Evolutionary conservation across 1,140 invertebrate genomes (phyloP).

Genomic region (Psix sp.): DNA sequence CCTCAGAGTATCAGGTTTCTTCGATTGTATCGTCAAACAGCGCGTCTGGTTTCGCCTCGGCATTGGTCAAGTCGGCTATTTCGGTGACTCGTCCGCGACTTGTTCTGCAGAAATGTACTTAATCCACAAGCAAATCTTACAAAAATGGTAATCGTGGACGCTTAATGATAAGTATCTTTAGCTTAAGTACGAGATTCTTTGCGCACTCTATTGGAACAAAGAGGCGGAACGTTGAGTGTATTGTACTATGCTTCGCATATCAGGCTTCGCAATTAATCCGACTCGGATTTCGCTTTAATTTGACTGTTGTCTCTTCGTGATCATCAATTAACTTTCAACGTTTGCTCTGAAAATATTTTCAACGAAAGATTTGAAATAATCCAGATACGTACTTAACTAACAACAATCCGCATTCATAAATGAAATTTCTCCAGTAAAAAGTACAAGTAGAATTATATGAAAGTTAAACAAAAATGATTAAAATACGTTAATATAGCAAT

Average conservation of each 20-base stretch:
- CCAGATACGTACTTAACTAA: no score
- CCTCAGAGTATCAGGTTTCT: slow-evolving; percentile 63
- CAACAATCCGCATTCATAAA: no score
- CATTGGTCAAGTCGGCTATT: slow-evolving; percentile 44
- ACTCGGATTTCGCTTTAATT: slow-evolving; percentile 39
- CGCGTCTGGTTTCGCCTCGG: slow-evolving; percentile 51
- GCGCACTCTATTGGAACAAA: slow-evolving; percentile 39
- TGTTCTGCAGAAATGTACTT: slow-evolving; percentile 44
- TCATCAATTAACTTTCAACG: no score
- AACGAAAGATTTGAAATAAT: no score
- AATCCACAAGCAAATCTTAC: slow-evolving; percentile 58
- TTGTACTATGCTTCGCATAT: slow-evolving; percentile 41
- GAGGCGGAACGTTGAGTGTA: slow-evolving; percentile 22
- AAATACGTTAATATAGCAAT: no score
- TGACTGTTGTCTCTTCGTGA: slow-evolving; percentile 29
- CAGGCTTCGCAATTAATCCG: slow-evolving; percentile 28
- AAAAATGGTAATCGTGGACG: slow-evolving; percentile 56
- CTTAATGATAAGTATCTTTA: slow-evolving; percentile 56
- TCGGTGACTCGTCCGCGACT: slow-evolving; percentile 53
- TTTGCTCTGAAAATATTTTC: no score
- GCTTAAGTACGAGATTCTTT: slow-evolving; percentile 17
- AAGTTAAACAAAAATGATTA: no score
- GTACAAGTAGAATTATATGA: no score
- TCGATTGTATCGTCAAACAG: slow-evolving; percentile 64
- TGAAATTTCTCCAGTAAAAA: no score